phyloP scores from a whole-genome alignment of 92 coral and sea anemone species.

The Heliopora coerulea region DNA sequence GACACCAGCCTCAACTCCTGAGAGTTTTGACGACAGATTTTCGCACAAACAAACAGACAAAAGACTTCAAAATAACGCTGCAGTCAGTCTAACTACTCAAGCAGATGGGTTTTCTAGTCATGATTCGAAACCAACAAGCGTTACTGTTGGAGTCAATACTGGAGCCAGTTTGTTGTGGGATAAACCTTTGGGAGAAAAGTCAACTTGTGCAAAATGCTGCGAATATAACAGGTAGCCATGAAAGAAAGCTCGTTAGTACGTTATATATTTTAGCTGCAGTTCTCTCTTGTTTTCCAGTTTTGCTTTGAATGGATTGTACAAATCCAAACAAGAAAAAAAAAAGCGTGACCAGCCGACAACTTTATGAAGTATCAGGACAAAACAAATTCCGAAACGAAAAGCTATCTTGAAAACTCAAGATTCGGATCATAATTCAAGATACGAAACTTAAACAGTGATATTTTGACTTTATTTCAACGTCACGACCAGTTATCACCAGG shows the following conservation, averaged over 20 bases:
- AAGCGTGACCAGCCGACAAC: too few relatives aligned
- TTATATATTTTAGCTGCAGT: too few relatives aligned
- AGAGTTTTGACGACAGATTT: not conserved
- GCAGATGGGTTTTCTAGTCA: not conserved
- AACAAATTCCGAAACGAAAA: too few relatives aligned
- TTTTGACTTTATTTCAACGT: too few relatives aligned
- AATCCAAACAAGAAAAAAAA: too few relatives aligned
- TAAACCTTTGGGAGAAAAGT: not conserved
- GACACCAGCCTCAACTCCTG: conserved; percentile 38
- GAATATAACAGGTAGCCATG: conserved; percentile 2
- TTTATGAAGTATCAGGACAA: too few relatives aligned
- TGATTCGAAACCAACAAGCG: conserved; percentile 8
- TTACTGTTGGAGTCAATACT: conserved; percentile 74
- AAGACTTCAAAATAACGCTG: not conserved
- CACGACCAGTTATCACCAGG: too few relatives aligned
- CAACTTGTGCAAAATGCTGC: conserved; percentile 1
- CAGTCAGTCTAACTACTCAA: not conserved
- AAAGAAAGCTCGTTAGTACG: not conserved
- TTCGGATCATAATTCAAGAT: too few relatives aligned
- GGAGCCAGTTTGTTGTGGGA: conserved; percentile 71
- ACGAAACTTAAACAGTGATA: too few relatives aligned
- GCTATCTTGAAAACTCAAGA: too few relatives aligned
- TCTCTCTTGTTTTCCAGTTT: too few relatives aligned
- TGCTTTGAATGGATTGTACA: too few relatives aligned
- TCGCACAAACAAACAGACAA: not conserved